Base-by-base conservation (phyloP, 2,113 vertebrate genomes). In the Carassius carassius region DNA sequence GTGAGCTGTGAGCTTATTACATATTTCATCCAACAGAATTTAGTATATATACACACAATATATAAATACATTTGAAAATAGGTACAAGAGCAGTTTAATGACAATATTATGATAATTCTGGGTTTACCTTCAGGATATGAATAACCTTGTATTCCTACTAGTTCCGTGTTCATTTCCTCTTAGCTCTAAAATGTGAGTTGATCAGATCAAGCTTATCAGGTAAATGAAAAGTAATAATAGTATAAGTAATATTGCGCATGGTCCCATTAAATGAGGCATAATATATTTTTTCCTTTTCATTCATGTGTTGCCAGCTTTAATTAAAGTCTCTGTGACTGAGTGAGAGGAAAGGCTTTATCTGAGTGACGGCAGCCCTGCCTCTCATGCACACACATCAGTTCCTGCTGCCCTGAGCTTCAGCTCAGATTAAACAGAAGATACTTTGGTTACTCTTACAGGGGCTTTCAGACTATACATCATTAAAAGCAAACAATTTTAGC, bases 181-280 rank as follows among this genome's bases (percentile, higher is more conserved):
- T n/a, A 13, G 29, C 49, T 35, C 47, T 49, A 19, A n/a, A n/a
- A n/a, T n/a, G n/a, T n/a, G n/a, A n/a, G 62, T 81, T 81, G 60
- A 81, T 25, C 7, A 82, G 51, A 58, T 72, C 49, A 16, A 25
- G 21, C 49, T 72, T 72, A 82, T 82, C 67, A 58, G 67, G 29
- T 72, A 72, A 72, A 81, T 17, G 13, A 82, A 82, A 82, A 72
- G 29, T 23, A 72, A 82, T 82, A 72, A 82, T 81, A 51, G 70
- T 51, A 51, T 54, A 70, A 19, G 4, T 58, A 41, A 56, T 56
- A 58, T 58, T 70, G 29, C 4, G 25, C 49, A 56, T 78, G 9
- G 49, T 16, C 75, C 83, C 6, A 63, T 74, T 60, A 73, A 54
- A 81, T 51, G 25, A 67, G 80, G 29, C 47, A 82, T 51, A 17